phyloP scores from a whole-genome alignment of 2,113 vertebrate species.

The Cyanistes caeruleus region DNA sequence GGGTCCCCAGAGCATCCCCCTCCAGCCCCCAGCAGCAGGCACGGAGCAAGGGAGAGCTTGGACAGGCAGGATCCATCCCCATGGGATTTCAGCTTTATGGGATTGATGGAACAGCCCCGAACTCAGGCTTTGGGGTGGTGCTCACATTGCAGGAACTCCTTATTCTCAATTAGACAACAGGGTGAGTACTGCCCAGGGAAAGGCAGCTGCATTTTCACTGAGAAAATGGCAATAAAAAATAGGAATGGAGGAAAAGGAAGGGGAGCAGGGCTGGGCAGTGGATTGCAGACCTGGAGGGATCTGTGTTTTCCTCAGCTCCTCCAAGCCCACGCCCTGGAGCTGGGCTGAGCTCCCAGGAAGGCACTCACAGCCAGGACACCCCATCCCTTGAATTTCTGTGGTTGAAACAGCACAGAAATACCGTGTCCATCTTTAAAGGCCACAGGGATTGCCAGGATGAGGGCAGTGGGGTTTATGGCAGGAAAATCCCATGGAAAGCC shows the following conservation, averaged over 20 bases:
- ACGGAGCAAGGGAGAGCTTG: accelerated
- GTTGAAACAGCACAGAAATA: neutral
- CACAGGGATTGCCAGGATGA: accelerated
- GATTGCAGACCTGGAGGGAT: neutral
- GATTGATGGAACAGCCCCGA: neutral
- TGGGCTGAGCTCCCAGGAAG: neutral
- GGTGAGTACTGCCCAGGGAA: neutral
- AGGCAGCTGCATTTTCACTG: neutral
- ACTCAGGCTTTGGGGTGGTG: neutral
- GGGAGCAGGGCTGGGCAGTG: accelerated
- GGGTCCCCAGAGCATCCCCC: neutral
- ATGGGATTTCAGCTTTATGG: accelerated
- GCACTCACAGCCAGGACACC: neutral
- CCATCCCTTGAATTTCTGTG: neutral
- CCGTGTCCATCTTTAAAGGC: neutral
- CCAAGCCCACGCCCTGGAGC: accelerated
- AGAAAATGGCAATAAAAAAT: neutral
- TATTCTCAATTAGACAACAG: neutral
- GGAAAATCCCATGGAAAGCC: neutral
- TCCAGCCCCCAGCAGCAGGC: neutral
- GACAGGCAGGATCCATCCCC: neutral
- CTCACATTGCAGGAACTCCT: neutral
- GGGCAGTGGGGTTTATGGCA: neutral
- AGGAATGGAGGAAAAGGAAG: neutral
- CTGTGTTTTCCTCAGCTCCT: neutral